Conservation (phyloP, 2,113 vertebrate species). For the Malaclemys terrapin region DNA sequence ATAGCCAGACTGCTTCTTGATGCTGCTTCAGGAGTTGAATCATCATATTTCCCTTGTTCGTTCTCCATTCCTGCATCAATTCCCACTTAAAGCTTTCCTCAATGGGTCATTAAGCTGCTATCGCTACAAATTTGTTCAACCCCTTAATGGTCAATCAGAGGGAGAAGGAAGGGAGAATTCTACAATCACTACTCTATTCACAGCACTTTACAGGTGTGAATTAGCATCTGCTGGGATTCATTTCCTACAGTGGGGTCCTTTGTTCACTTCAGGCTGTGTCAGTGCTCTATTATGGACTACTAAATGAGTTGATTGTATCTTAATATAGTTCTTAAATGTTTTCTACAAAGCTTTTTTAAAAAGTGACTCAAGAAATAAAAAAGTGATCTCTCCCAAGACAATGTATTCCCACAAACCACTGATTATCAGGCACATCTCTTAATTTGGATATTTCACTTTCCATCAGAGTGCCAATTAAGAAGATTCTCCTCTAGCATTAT, state of each 20-base stretch:
- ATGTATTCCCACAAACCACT: neutral
- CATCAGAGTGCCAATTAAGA: neutral
- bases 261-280: neutral
- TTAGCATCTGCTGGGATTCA: neutral
- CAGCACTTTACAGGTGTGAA: constrained; percentile 28
- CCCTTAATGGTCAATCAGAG: neutral
- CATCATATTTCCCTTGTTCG: neutral
- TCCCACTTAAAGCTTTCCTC: neutral
- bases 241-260: constrained; percentile 11
- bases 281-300: neutral
- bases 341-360: constrained; percentile 15
- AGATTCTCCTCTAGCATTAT: neutral
- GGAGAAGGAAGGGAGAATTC: neutral
- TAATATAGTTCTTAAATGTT: neutral
- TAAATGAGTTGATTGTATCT: constrained; percentile 17
- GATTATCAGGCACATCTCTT: neutral
- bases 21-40: neutral
- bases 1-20: neutral
- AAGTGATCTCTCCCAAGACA: neutral
- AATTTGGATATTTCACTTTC: neutral
- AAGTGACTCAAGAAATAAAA: constrained; percentile 8
- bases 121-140: neutral
- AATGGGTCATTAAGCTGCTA: neutral
- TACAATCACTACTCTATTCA: neutral
- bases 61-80: neutral